Percentiles rank a stretch among this genome's conserved stretches.
Conservation (phyloP, 2,888 invertebrate genomes). For the Leucophenga montana region DNA sequence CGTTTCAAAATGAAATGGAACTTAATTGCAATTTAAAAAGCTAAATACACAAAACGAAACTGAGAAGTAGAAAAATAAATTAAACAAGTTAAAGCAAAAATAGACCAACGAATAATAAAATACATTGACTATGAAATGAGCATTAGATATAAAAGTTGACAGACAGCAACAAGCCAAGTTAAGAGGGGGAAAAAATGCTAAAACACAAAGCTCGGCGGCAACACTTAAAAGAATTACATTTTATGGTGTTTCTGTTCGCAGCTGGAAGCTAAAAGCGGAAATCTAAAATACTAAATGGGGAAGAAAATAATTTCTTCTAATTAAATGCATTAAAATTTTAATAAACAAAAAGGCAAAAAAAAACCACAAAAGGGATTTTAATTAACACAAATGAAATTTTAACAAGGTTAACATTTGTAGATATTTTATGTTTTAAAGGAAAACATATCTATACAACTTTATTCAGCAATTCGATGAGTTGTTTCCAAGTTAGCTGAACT, state of each 20-base stretch:
- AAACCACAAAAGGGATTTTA: not conserved
- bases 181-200: not conserved
- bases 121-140: slow-evolving; percentile 13
- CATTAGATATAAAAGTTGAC: not conserved
- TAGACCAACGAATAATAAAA: not conserved
- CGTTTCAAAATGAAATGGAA: not conserved
- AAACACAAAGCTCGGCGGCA: slow-evolving; percentile 6
- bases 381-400: too few relatives aligned
- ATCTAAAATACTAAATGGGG: not conserved
- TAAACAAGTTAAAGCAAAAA: not conserved
- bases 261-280: not conserved
- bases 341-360: not conserved
- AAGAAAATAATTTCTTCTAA: slow-evolving; percentile 5
- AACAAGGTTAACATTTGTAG: too few relatives aligned
- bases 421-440: too few relatives aligned
- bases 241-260: not conserved
- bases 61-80: not conserved
- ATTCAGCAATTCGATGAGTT: too few relatives aligned
- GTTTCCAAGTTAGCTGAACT: too few relatives aligned
- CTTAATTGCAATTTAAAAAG: slow-evolving; percentile 25
- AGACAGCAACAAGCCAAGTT: not conserved
- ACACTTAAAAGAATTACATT: slow-evolving; percentile 16
- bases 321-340: slow-evolving; percentile 11
- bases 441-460: too few relatives aligned
- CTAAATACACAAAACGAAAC: not conserved